Evolutionary conservation across 2,888 invertebrate species (phyloP).

Genomic region (Lathronympha strigana): DNA sequence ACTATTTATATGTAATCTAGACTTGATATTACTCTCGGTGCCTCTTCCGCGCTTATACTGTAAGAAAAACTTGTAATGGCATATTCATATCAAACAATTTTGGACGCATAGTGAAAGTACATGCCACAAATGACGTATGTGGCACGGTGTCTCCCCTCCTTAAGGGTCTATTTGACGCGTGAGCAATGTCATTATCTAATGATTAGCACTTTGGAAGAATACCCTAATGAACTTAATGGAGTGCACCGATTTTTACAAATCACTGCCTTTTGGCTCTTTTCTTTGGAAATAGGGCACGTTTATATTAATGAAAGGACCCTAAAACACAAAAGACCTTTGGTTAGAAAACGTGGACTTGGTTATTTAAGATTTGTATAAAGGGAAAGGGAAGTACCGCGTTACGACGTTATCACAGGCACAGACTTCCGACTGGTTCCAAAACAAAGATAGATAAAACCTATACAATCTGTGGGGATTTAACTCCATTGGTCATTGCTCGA

Average conservation of each 20-base stretch:
- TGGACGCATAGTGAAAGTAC: too few relatives aligned
- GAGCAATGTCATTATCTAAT: conserved; percentile 30
- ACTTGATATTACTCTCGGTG: too few relatives aligned
- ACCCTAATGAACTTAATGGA: conserved; percentile 29
- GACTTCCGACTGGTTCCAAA: too few relatives aligned
- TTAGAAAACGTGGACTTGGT: neutral
- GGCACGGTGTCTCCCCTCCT: neutral
- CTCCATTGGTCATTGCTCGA: too few relatives aligned
- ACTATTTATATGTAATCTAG: too few relatives aligned
- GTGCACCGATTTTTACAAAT: conserved; percentile 23
- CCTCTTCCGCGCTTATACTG: too few relatives aligned
- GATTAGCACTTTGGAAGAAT: conserved; percentile 31
- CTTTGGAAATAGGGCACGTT: neutral
- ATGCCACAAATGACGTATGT: conserved; percentile 3
- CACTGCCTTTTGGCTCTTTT: conserved; percentile 2
- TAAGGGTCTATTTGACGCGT: conserved; percentile 1
- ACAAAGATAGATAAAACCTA: too few relatives aligned
- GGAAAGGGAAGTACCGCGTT: too few relatives aligned
- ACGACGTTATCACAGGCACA: too few relatives aligned
- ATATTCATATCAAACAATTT: too few relatives aligned
- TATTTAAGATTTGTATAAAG: neutral
- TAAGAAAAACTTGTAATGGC: too few relatives aligned
- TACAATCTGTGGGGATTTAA: too few relatives aligned
- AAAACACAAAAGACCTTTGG: neutral
- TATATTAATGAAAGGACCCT: neutral